Evolutionary conservation across 2,888 invertebrate genomes (phyloP).

Genomic region (Megastigmus dorsalis): DNA sequence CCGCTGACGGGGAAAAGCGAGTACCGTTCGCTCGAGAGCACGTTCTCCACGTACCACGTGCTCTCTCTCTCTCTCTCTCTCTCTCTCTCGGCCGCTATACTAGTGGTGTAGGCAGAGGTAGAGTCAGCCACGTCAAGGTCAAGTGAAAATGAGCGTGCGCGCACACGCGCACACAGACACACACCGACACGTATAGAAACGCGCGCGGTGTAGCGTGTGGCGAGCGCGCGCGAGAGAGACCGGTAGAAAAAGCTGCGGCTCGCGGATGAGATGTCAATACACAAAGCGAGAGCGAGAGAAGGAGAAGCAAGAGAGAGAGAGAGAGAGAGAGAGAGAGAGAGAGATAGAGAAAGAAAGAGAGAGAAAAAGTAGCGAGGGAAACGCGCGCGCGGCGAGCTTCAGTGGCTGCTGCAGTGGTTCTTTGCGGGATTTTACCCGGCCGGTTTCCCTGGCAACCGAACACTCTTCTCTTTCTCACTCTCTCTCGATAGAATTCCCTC

Average conservation of each 20-base stretch:
- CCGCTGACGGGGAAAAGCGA: slow-evolving; percentile 24
- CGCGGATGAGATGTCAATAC: slow-evolving; percentile 57
- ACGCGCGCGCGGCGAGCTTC: slow-evolving; percentile 51
- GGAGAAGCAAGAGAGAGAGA: slow-evolving; percentile 52
- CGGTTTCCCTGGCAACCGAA: slow-evolving; percentile 68
- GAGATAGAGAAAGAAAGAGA: neutral
- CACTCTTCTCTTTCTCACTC: slow-evolving; percentile 51
- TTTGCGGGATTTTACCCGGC: slow-evolving; percentile 74
- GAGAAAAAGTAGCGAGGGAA: neutral
- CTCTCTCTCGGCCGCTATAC: neutral
- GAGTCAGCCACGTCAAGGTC: slow-evolving; percentile 48
- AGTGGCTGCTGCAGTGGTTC: slow-evolving; percentile 67
- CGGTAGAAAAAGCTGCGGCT: slow-evolving; percentile 7
- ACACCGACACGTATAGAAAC: too few relatives aligned
- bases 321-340: slow-evolving; percentile 4
- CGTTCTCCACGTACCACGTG: slow-evolving; percentile 31
- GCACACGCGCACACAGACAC: neutral
- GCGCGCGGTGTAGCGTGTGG: neutral
- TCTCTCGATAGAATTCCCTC: slow-evolving; percentile 46
- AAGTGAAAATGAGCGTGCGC: slow-evolving; percentile 49
- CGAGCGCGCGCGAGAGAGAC: neutral
- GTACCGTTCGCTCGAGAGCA: neutral
- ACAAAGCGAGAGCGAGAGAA: slow-evolving; percentile 24
- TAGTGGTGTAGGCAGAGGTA: slow-evolving; percentile 35
- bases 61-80: neutral